Percentiles rank a stretch among this genome's conserved stretches.
Conservation (phyloP, 2,797 vertebrate species). For the Peromyscus eremicus region DNA sequence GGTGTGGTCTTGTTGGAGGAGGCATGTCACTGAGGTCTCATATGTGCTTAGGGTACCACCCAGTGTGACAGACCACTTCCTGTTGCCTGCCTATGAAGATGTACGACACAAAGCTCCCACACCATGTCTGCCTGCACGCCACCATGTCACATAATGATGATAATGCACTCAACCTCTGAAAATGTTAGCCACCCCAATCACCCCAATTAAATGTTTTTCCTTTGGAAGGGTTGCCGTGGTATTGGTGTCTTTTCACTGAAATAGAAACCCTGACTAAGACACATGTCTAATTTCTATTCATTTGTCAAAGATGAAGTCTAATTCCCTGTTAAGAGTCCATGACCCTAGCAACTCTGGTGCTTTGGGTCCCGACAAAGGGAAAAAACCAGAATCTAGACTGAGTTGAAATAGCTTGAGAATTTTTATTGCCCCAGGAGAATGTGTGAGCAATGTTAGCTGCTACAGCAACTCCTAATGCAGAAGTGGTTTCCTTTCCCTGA, state of each 20-base stretch:
- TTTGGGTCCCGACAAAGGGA: neutral
- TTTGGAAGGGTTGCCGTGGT: neutral
- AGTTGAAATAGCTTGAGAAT: constrained; percentile 3
- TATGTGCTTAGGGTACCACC: neutral
- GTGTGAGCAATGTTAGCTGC: neutral
- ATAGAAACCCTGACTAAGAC: neutral
- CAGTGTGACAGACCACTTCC: neutral
- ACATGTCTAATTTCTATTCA: neutral
- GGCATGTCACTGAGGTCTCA: neutral
- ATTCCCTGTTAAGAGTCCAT: neutral
- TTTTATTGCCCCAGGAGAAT: constrained; percentile 10
- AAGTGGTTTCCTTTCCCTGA: neutral
- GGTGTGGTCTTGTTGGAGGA: neutral
- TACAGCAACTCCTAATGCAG: neutral
- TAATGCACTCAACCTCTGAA: neutral
- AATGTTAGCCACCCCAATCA: neutral
- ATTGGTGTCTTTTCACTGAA: neutral
- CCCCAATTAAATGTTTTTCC: neutral
- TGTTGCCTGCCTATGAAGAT: neutral
- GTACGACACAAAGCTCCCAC: neutral
- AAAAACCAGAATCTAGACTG: neutral
- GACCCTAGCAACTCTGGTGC: neutral
- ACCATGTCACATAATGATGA: neutral
- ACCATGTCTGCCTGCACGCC: neutral
- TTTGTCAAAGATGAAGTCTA: neutral